Conservation (phyloP, 2,113 vertebrate species). For the Microtus ochrogaster region DNA sequence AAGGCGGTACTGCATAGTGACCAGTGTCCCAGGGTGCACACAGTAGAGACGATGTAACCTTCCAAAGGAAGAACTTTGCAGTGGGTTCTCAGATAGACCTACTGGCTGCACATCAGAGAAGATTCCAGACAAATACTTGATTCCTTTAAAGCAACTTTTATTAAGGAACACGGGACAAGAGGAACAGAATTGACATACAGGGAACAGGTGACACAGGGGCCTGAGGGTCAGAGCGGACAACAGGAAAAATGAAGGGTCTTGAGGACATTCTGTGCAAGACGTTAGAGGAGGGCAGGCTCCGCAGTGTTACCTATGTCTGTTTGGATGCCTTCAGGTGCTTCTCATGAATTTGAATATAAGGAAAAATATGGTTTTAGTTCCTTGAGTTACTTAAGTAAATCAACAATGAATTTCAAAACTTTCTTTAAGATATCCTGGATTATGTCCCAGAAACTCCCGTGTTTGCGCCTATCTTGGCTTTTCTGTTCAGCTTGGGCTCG, state of each 20-base stretch:
- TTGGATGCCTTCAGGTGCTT: background rate
- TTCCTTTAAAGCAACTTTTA: background rate
- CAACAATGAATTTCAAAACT: too few species aligned
- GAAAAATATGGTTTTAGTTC: too few species aligned
- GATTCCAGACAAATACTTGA: background rate
- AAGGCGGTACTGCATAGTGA: background rate
- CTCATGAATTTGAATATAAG: too few species aligned
- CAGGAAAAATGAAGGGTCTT: background rate
- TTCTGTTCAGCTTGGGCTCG: too few species aligned
- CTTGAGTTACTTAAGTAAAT: too few species aligned
- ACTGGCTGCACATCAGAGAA: background rate
- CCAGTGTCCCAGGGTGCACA: background rate
- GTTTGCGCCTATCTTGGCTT: too few species aligned
- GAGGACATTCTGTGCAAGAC: background rate
- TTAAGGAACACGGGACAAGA: background rate
- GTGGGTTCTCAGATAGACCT: background rate
- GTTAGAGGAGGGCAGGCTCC: background rate
- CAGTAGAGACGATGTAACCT: background rate
- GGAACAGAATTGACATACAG: background rate
- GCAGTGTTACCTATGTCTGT: background rate
- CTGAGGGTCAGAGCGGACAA: background rate
- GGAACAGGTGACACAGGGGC: background rate
- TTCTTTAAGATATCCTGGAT: too few species aligned
- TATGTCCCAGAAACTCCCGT: too few species aligned
- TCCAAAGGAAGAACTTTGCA: background rate